Evolutionary conservation across 2,113 vertebrate genomes (phyloP), one percentile per base, ranked within the genome.

Genomic region (Sigmodon hispidus): DNA sequence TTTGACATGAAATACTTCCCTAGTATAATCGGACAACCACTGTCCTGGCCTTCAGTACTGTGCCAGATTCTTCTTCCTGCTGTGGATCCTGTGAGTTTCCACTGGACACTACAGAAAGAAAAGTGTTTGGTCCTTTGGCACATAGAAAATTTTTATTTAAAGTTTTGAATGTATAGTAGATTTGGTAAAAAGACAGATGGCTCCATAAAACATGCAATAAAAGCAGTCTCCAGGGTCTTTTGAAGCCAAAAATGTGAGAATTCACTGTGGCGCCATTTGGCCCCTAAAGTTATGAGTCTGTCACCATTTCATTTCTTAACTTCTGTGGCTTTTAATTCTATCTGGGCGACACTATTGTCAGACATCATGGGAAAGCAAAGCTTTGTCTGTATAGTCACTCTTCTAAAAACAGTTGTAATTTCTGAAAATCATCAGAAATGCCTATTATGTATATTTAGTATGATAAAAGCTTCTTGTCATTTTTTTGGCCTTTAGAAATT

Each of bases 141-240:
- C 24, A 76, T 8, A 84, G 52, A 86, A 72, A 96, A 90, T 1
- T 40, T 86, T 57, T 83, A 94, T 86, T 90, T 93, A 85, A 95
- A 96, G 72, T 83, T 73, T 88, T 79, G 50, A 85, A 93, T 45
- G 97, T n/a, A 80, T 88, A 92, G 45, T 95, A 75, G 22, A 31
- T 76, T 93, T 93, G 52, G 69, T 75, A 50, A 92, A 86, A 96
- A 55, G 73, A 81, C 77, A 97, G 89, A 94, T 61, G 95, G 63
- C 5, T 87, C 45, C 40, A 94, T 94, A 95, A 97, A 98, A 97
- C 89, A n/a, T 61, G 10, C 83, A 84, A 87, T 80, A 81, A 98
- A 98, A 97, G 34, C 31, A 90, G 43, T 52, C 63, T 96, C 59
- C 48, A 67, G 61, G 50, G 48, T 73, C 95, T 97, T 97, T 83